Evolutionary conservation across 92 coral and sea anemone genomes (phyloP).

Genomic region (Parazoanthus swiftii): DNA sequence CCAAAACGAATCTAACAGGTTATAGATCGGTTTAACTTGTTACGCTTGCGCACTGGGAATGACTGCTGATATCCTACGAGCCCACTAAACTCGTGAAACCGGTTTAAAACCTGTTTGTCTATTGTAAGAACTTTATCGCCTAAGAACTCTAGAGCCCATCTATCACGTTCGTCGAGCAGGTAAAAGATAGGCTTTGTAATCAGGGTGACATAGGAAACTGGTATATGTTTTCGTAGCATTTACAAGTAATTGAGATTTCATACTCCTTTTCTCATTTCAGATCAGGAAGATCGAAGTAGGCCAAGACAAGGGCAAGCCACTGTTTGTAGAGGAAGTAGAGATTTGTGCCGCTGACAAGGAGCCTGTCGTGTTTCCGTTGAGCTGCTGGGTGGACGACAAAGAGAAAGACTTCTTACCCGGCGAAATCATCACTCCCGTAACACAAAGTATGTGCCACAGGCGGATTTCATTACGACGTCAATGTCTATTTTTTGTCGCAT

Average conservation of each 20-base stretch:
- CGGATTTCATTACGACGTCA: not conserved
- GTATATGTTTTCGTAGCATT: not conserved
- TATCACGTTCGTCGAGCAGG: too few relatives aligned
- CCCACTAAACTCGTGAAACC: too few relatives aligned
- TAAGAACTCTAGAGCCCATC: too few relatives aligned
- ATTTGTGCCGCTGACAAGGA: slow-evolving; percentile 74
- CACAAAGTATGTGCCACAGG: not conserved
- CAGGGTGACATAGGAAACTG: not conserved
- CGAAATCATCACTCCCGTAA: slow-evolving; percentile 43
- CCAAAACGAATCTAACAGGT: too few relatives aligned
- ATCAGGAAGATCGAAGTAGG: slow-evolving; percentile 43
- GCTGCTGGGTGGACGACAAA: slow-evolving; percentile 91
- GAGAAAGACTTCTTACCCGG: slow-evolving; percentile 78
- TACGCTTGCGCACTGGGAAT: too few relatives aligned
- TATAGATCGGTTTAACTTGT: too few relatives aligned
- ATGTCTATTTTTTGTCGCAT: not conserved
- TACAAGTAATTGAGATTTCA: not conserved
- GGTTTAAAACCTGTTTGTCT: too few relatives aligned
- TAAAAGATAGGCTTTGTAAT: too few relatives aligned
- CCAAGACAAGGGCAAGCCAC: slow-evolving; percentile 64
- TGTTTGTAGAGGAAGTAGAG: slow-evolving; percentile 78
- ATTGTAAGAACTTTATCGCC: too few relatives aligned
- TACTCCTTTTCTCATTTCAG: slow-evolving; percentile 4
- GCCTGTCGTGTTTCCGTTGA: slow-evolving; percentile 73
- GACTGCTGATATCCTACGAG: too few relatives aligned